phyloP scores from a whole-genome alignment of 2,888 invertebrate genomes.

The Eupithecia centaureata region DNA sequence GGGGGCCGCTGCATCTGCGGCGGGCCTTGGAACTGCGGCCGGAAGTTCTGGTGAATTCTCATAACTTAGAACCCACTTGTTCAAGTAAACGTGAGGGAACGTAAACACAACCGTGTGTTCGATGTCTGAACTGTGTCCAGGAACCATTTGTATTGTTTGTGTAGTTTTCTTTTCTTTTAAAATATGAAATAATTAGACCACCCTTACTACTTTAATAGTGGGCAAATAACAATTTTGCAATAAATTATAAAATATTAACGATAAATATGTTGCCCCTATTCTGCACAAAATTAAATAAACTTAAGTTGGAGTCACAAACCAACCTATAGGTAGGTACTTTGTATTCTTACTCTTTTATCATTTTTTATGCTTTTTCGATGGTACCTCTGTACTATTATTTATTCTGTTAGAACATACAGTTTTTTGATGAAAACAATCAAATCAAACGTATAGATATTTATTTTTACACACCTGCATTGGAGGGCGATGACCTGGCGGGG shows the following conservation, averaged over 20 bases:
- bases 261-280: too few relatives aligned
- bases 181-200: background rate
- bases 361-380: background rate
- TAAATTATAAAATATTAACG: too few relatives aligned
- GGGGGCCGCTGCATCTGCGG: slow-evolving; percentile 71
- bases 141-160: background rate
- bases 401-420: background rate
- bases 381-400: background rate
- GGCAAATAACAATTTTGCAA: too few relatives aligned
- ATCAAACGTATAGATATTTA: background rate
- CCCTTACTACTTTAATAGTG: too few relatives aligned
- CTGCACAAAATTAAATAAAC: background rate
- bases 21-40: slow-evolving; percentile 71
- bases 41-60: slow-evolving; percentile 24
- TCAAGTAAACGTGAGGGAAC: background rate
- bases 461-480: slow-evolving; percentile 79
- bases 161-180: background rate
- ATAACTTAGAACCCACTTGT: slow-evolving; percentile 1
- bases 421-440: background rate
- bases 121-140: background rate
- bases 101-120: background rate
- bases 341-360: background rate
- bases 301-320: background rate
- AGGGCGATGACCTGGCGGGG: slow-evolving; percentile 81
- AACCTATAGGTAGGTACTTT: too few relatives aligned